phyloP scores from a whole-genome alignment of 2,888 invertebrate species.

The Drosophila macrothrix region DNA sequence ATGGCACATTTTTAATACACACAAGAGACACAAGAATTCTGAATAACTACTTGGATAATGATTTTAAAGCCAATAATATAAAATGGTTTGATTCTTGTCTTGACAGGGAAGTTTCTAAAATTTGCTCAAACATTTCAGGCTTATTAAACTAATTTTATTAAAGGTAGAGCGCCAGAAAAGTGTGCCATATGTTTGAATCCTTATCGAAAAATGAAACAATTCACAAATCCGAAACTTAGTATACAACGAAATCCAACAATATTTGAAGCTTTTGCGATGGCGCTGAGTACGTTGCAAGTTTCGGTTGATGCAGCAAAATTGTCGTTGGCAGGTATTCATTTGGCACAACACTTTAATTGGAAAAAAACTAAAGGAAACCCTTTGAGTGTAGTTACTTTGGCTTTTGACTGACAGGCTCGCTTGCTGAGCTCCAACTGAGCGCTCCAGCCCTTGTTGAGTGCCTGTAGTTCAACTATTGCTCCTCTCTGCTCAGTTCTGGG shows the following conservation, averaged over 20 bases:
- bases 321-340: conserved; percentile 12
- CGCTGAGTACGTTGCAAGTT: not conserved
- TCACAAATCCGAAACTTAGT: conserved; percentile 9
- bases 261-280: not conserved
- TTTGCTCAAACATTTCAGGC: no score
- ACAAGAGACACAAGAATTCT: not conserved
- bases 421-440: conserved; percentile 68
- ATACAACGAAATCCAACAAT: not conserved
- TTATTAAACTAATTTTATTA: not conserved
- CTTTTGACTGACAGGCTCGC: conserved; percentile 63
- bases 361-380: conserved; percentile 39
- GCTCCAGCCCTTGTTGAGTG: conserved; percentile 34
- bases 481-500: conserved; percentile 5
- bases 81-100: not conserved
- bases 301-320: not conserved
- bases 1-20: not conserved
- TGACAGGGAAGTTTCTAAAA: not conserved
- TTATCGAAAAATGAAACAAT: not conserved
- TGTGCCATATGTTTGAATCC: conserved; percentile 6
- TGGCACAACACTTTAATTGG: conserved; percentile 41
- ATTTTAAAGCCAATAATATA: not conserved
- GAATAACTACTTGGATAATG: not conserved
- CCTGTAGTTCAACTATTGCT: conserved; percentile 31
- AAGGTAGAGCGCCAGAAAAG: no score
- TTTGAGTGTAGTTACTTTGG: conserved; percentile 32